Evolutionary conservation across 2,888 invertebrate species (phyloP).

Genomic region (Muschampia plurimacula): DNA sequence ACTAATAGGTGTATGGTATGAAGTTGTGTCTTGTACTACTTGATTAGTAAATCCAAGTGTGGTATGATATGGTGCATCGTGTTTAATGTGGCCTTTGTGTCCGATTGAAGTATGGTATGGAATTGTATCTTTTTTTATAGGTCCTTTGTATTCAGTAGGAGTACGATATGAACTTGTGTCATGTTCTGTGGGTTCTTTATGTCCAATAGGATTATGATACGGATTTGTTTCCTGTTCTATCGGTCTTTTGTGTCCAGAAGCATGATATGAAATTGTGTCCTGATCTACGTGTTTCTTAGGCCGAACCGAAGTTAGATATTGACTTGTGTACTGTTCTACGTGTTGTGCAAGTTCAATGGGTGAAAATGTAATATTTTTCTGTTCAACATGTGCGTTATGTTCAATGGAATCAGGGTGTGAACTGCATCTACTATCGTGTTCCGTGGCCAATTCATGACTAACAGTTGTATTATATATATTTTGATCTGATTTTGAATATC

Average conservation of each 20-base stretch:
- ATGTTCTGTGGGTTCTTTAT: background rate
- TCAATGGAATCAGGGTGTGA: background rate
- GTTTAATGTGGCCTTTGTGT: background rate
- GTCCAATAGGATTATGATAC: constrained; percentile 5
- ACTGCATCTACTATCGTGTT: background rate
- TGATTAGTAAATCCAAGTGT: background rate
- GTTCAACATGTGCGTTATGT: background rate
- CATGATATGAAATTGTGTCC: background rate
- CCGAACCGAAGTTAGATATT: background rate
- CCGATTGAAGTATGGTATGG: background rate
- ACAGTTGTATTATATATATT: background rate
- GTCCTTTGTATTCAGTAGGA: background rate
- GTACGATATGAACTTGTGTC: background rate
- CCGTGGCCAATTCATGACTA: background rate
- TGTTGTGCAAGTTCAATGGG: background rate
- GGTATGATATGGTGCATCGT: background rate
- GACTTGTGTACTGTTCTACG: background rate
- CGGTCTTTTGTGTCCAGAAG: constrained; percentile 5
- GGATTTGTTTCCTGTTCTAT: background rate
- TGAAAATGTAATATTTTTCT: background rate
- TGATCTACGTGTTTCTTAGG: background rate
- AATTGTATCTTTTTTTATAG: background rate
- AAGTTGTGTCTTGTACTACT: constrained; percentile 3
- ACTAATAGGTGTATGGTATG: background rate
- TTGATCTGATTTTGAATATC: background rate